Conservation (phyloP, 2,888 invertebrate species). For the Cataglyphis livida region DNA sequence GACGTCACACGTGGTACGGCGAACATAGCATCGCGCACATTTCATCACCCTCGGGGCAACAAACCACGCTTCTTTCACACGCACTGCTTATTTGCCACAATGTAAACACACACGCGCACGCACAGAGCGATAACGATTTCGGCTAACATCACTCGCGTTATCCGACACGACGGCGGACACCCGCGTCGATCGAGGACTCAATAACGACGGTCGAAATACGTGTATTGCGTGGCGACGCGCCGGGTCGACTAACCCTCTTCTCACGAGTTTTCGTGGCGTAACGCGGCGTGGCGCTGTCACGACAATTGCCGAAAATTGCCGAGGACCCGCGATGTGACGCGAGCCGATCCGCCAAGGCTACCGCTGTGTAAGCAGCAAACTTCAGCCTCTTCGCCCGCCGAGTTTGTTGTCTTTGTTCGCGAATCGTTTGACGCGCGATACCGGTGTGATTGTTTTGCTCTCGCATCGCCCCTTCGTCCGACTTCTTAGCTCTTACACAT, state of each 20-base stretch:
- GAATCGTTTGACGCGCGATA: neutral
- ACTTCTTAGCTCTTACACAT: too few relatives aligned
- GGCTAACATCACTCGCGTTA: neutral
- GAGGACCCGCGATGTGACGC: slow-evolving; percentile 25
- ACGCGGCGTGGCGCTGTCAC: slow-evolving; percentile 13
- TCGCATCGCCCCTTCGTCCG: neutral
- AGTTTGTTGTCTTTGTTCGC: neutral
- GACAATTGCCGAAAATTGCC: slow-evolving; percentile 41
- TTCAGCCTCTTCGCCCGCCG: neutral
- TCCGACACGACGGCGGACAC: neutral
- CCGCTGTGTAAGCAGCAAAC: neutral
- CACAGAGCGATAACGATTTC: too few relatives aligned
- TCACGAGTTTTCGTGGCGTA: slow-evolving; percentile 19
- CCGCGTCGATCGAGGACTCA: too few relatives aligned
- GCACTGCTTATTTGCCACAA: neutral
- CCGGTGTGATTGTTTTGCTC: neutral
- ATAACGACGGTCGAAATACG: neutral
- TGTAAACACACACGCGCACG: too few relatives aligned
- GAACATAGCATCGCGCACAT: slow-evolving; percentile 15
- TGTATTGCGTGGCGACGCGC: neutral
- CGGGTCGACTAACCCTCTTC: slow-evolving; percentile 46
- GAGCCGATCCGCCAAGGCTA: neutral
- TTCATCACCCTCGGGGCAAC: neutral
- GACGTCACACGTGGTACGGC: slow-evolving; percentile 10
- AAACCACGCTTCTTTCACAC: neutral